A percentile compares a stretch with the other conserved stretches of the same genome.
phyloP scores from a whole-genome alignment of 2,797 vertebrate species.

The Lepus townsendii region DNA sequence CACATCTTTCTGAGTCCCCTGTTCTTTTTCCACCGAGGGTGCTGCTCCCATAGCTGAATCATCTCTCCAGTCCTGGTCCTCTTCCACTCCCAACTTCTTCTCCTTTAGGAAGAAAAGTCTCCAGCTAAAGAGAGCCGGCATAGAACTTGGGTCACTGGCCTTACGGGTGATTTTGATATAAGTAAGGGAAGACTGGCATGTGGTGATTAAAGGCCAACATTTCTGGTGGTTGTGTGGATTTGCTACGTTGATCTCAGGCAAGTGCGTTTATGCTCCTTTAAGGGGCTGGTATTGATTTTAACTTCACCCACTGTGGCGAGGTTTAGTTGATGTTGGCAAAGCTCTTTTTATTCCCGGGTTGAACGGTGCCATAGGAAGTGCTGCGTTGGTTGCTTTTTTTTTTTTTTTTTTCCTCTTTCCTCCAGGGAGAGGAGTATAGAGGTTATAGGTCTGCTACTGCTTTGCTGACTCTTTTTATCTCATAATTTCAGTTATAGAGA shows the following conservation, averaged over 20 bases:
- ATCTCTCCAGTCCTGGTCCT: not conserved
- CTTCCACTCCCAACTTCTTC: not conserved
- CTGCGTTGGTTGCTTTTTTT: not conserved
- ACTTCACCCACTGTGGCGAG: conserved; percentile 56
- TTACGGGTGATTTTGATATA: not conserved
- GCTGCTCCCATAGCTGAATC: not conserved
- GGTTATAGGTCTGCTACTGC: not conserved
- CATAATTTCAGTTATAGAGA: not conserved
- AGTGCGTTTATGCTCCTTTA: conserved; percentile 66
- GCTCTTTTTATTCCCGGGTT: conserved; percentile 29
- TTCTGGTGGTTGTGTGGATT: conserved; percentile 26
- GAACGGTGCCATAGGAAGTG: not conserved
- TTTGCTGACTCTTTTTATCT: conserved; percentile 17
- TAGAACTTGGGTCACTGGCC: conserved; percentile 6
- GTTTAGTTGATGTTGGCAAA: conserved; percentile 68
- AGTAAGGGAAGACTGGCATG: not conserved
- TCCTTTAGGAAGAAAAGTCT: not conserved
- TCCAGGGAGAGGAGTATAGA: not conserved
- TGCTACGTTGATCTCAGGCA: conserved; percentile 57
- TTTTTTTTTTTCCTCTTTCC: not conserved
- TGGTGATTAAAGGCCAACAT: conserved; percentile 24
- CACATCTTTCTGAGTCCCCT: conserved; percentile 33
- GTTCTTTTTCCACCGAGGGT: not conserved
- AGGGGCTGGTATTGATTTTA: conserved; percentile 71
- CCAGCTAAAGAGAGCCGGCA: not conserved